Evolutionary conservation across 2,113 vertebrate species (phyloP), one percentile per base, ranked within the genome.

Genomic region (Orientallactaga bullata): DNA sequence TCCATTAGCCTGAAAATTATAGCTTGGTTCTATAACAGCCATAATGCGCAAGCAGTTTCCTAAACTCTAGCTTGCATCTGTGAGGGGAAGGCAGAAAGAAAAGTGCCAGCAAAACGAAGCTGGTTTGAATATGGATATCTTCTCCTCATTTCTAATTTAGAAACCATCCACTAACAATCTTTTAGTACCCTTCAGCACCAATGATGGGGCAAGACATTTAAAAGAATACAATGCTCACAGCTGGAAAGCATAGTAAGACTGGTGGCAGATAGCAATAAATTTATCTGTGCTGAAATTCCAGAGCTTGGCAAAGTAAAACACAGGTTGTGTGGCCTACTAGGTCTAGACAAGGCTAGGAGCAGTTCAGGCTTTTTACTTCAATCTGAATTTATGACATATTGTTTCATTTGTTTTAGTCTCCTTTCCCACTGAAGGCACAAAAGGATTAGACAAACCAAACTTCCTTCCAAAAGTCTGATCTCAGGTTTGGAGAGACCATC

Each of bases 1-100:
- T 98, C 98, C 96, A 98, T 98, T 98, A 98, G 97, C 88, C 92
- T 93, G 97, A 98, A 98, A 98, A 98, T 98, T 98, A 98, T 97
- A 97, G 95, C 96, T 97, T 96, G 94, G 78, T 97, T 97, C 97
- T 96, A 28, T 97, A 98, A 97, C 84, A 89, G 24, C 87, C 39
- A 1, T 47, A 39, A 93, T 93, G 35, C 95, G 87, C 8, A 63
- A 91, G 69, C 55, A 93, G 77, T 77, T 95, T 90, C 72, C 72
- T 78, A 94, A 96, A 96, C 94, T 96, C 81, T 51, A 42, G 82
- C 87, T 74, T 95, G 74, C 81, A 84, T 89, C 89, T 94, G 23
- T 5, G 74, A 69, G 78, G 89, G 68, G 51, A 89, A 94, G 35
- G 74, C 82, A 94, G 63, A 42, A 81, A 66, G 71, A 68, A 85